A percentile compares a stretch with the other conserved stretches of the same genome.
Conservation (phyloP, 1,140 invertebrate genomes). For the Drusus annulatus region DNA sequence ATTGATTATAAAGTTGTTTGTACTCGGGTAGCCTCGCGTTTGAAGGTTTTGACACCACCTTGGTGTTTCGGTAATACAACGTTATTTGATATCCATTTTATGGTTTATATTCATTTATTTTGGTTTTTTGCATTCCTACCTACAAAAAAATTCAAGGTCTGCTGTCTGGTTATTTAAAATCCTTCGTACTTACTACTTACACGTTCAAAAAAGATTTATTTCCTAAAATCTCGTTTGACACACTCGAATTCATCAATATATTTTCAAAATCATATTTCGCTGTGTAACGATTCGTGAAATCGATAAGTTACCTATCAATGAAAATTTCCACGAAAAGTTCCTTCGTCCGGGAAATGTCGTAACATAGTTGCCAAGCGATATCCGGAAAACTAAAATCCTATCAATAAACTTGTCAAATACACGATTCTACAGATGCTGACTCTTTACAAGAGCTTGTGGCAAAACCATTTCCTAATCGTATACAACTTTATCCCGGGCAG, state of each 20-base stretch:
- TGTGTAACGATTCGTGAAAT: constrained; percentile 9
- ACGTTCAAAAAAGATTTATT: too few species aligned
- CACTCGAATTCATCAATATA: background rate
- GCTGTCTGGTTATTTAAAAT: too few species aligned
- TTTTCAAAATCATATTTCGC: background rate
- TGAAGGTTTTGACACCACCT: too few species aligned
- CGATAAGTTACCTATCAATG: constrained; percentile 17
- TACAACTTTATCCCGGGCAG: background rate
- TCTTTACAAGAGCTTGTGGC: constrained; percentile 21
- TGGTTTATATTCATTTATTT: too few species aligned
- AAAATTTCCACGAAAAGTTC: constrained; percentile 10
- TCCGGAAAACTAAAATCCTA: constrained; percentile 50
- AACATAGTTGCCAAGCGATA: constrained; percentile 40
- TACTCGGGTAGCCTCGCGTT: too few species aligned
- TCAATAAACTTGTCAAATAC: constrained; percentile 57
- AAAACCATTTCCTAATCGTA: constrained; percentile 1
- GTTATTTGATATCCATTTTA: too few species aligned
- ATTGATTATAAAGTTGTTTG: too few species aligned
- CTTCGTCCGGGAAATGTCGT: constrained; percentile 11
- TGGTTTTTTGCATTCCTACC: too few species aligned
- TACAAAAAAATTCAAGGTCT: too few species aligned
- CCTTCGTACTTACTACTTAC: too few species aligned
- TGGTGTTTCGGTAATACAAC: too few species aligned
- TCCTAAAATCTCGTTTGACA: too few species aligned
- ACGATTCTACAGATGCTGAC: constrained; percentile 42